A percentile compares a stretch with the other conserved stretches of the same genome.
These are phyloP conservation scores for Mesoligia furuncula DNA, from an alignment of 2,888 invertebrate species.

Conservation along the genomic window DNA sequence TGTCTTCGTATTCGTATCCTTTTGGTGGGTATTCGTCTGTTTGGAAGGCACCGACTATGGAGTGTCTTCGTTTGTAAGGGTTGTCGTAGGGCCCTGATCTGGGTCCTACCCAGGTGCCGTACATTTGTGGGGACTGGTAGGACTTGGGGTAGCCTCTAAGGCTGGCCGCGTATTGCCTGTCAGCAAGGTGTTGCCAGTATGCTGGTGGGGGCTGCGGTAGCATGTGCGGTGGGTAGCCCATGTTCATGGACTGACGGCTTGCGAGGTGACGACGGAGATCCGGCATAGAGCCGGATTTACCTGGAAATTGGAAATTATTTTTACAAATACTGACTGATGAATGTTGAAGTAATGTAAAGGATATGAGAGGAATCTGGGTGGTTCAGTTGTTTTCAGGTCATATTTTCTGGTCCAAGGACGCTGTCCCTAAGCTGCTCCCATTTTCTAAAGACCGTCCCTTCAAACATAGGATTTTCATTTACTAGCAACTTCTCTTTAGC, in stretches of 20 bases:
- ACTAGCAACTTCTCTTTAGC: not conserved
- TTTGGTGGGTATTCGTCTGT: constrained; percentile 86
- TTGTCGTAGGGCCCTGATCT: constrained; percentile 87
- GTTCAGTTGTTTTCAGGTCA: not conserved
- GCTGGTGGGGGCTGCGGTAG: constrained; percentile 84
- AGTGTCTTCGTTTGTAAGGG: constrained; percentile 89
- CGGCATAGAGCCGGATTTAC: constrained; percentile 89
- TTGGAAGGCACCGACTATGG: constrained; percentile 88
- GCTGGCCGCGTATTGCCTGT: constrained; percentile 85
- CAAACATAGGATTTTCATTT: not conserved
- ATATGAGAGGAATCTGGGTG: not conserved
- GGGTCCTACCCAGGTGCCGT: constrained; percentile 88
- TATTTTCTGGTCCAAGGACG: not conserved
- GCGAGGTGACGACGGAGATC: constrained; percentile 87
- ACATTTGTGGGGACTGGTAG: constrained; percentile 80
- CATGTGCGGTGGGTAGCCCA: constrained; percentile 83
- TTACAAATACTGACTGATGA: not conserved
- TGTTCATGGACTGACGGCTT: constrained; percentile 82
- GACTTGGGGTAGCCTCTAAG: constrained; percentile 83
- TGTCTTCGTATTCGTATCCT: constrained; percentile 83
- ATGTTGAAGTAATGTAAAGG: not conserved
- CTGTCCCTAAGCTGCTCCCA: not conserved
- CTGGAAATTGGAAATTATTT: constrained; percentile 70
- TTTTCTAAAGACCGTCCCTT: not conserved
- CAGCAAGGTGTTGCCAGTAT: constrained; percentile 87